Evolutionary conservation across 2,797 vertebrate genomes (phyloP).

Genomic region (Clarias pachynema): DNA sequence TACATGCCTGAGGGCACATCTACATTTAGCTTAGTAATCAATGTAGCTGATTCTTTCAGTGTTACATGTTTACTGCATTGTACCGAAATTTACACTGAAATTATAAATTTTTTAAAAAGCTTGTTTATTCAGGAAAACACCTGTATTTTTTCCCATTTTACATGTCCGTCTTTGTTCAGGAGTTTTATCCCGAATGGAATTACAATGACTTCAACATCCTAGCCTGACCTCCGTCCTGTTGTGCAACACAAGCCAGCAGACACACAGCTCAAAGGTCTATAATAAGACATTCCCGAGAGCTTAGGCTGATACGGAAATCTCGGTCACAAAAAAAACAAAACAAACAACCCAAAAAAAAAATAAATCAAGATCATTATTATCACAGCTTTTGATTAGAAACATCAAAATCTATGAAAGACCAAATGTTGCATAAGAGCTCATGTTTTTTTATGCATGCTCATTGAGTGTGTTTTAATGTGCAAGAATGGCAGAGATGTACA

Average conservation of each 20-base stretch:
- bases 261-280: conserved; percentile 30
- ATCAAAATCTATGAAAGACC: not conserved
- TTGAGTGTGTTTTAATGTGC: conserved; percentile 22
- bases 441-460: conserved; percentile 1
- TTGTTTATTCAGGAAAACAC: conserved; percentile 1
- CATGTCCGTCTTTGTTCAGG: not conserved
- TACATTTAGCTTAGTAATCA: conserved; percentile 53
- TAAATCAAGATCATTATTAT: not conserved
- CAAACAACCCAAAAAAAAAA: too few species aligned
- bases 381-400: not conserved
- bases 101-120: not conserved
- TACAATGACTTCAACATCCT: conserved; percentile 20
- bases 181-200: conserved; percentile 16
- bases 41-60: conserved; percentile 37
- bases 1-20: conserved; percentile 44
- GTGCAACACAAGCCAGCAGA: conserved; percentile 42
- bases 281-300: conserved; percentile 38
- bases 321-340: not conserved
- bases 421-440: conserved; percentile 4
- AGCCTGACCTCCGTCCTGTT: conserved; percentile 43
- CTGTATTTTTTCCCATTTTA: not conserved
- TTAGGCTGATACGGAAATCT: conserved; percentile 12
- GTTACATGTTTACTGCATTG: conserved; percentile 38
- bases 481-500: conserved; percentile 25
- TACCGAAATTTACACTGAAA: not conserved